Evolutionary conservation across 2,888 invertebrate species (phyloP).

Genomic region (Clostera curtula): DNA sequence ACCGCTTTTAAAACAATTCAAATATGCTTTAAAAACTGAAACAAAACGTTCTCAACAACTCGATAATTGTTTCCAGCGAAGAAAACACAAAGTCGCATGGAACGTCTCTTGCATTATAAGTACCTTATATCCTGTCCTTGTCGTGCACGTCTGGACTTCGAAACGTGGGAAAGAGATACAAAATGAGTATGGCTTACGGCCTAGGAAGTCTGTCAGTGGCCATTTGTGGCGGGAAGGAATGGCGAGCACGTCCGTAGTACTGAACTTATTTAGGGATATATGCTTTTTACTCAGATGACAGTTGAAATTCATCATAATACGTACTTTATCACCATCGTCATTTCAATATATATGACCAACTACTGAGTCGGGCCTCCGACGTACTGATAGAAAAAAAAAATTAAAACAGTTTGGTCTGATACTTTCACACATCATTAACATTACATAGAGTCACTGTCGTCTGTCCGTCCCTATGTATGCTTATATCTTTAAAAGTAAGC

Average conservation of each 20-base stretch:
- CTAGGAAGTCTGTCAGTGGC: conserved; percentile 33
- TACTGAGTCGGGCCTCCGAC: too few relatives aligned
- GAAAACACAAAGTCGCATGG: conserved; percentile 16
- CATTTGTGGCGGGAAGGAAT: conserved; percentile 34
- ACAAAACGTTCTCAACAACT: neutral
- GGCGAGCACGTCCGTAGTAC: conserved; percentile 25
- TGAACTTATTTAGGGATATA: conserved; percentile 19
- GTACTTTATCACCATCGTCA: too few relatives aligned
- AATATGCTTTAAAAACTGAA: neutral
- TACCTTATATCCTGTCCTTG: conserved; percentile 7
- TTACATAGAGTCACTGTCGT: too few relatives aligned
- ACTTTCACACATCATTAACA: too few relatives aligned
- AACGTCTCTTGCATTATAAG: conserved; percentile 22
- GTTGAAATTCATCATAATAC: too few relatives aligned
- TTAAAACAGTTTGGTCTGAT: too few relatives aligned
- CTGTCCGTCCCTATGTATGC: too few relatives aligned
- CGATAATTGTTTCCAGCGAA: conserved; percentile 13
- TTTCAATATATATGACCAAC: too few relatives aligned
- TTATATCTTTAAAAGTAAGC: too few relatives aligned
- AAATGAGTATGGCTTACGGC: conserved; percentile 11
- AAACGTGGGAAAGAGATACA: conserved; percentile 8
- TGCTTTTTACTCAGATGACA: too few relatives aligned
- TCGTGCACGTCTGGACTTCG: conserved; percentile 1
- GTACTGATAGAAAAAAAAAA: too few relatives aligned
- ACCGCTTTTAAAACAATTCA: neutral